Percentiles rank a stretch among this genome's conserved stretches.
Conservation (phyloP, 2,888 invertebrate genomes). For the Hirudinaria manillensis region DNA sequence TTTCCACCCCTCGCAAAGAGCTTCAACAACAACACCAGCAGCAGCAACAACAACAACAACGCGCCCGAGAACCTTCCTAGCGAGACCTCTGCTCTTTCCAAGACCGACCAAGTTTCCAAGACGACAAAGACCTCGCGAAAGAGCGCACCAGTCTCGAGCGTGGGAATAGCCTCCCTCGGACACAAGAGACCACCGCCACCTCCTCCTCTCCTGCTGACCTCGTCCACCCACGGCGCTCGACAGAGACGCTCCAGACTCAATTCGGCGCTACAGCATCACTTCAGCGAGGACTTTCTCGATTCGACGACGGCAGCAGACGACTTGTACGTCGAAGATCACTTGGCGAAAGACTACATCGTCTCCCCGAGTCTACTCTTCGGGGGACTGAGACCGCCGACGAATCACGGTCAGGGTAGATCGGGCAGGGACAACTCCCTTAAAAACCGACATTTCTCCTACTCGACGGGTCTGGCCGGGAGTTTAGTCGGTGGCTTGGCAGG, state of each 20-base stretch:
- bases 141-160: neutral
- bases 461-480: constrained; percentile 3
- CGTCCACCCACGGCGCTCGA: neutral
- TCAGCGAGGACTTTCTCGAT: constrained; percentile 22
- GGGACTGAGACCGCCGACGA: neutral
- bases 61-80: neutral
- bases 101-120: constrained; percentile 5
- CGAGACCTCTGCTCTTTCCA: neutral
- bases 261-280: constrained; percentile 10
- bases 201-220: neutral
- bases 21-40: neutral
- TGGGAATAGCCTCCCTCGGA: neutral
- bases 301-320: constrained; percentile 3
- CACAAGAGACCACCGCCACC: neutral
- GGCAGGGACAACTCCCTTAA: constrained; percentile 6
- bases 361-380: constrained; percentile 16
- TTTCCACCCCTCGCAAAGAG: neutral
- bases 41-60: neutral
- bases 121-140: neutral
- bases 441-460: constrained; percentile 12
- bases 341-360: constrained; percentile 23
- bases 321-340: neutral
- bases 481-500: neutral
- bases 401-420: neutral
- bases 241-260: constrained; percentile 2